Percentiles rank a stretch among this genome's conserved stretches.
Evolutionary conservation across 2,113 vertebrate genomes (phyloP).

Genomic region (Lamprologus lemairii): DNA sequence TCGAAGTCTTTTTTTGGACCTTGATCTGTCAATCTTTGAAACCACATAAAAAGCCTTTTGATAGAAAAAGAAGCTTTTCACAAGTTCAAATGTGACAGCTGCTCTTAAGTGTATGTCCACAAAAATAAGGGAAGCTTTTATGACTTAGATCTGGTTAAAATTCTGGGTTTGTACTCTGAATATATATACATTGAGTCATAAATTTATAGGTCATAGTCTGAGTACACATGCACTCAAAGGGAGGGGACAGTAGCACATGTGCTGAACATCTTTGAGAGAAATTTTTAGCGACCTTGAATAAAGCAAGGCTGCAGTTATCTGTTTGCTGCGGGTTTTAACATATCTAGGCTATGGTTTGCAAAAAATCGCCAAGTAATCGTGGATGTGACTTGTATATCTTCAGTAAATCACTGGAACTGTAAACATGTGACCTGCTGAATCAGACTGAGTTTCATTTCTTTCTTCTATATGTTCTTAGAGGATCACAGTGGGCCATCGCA

Average conservation of each 20-base stretch:
- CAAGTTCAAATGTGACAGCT: not conserved
- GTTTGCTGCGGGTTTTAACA: not conserved
- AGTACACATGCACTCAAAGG: not conserved
- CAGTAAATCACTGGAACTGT: not conserved
- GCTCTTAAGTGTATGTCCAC: not conserved
- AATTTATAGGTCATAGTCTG: not conserved
- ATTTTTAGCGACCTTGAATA: constrained; percentile 10
- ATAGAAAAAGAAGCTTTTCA: not conserved
- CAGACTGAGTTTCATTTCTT: not conserved
- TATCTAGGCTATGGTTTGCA: not conserved
- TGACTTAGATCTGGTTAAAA: constrained; percentile 1
- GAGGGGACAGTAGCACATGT: constrained; percentile 30
- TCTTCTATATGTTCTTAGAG: not conserved
- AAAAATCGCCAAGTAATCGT: not conserved
- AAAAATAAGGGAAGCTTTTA: not conserved
- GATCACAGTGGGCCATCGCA: not conserved
- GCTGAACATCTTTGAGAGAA: constrained; percentile 32
- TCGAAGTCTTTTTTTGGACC: not conserved
- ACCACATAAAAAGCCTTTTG: constrained; percentile 4
- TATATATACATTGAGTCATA: constrained; percentile 10
- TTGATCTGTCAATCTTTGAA: constrained; percentile 8
- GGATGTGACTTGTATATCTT: not conserved
- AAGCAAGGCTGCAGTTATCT: not conserved
- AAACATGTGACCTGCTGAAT: not conserved
- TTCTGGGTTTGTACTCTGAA: not conserved